A percentile compares a stretch with the other conserved stretches of the same genome.
Evolutionary conservation across 1,140 invertebrate genomes (phyloP).

Genomic region (Drosophila willistoni): DNA sequence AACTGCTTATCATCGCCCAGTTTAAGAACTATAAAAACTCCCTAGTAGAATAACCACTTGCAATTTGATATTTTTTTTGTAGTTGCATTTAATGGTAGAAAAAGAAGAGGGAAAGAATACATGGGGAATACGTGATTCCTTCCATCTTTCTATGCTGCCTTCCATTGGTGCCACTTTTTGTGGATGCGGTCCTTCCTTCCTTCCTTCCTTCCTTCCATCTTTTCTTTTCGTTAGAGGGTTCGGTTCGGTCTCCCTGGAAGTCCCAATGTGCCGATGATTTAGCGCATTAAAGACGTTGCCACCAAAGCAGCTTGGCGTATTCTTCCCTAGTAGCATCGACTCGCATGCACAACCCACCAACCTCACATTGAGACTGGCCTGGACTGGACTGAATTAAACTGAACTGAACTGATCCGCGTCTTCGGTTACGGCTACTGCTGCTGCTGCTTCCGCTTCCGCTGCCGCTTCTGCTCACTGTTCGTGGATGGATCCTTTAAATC

Average conservation of each 20-base stretch:
- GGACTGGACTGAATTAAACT: background rate
- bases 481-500: background rate
- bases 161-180: background rate
- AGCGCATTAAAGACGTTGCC: slow-evolving; percentile 11
- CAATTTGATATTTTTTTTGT: background rate
- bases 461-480: background rate
- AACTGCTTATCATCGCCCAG: no score
- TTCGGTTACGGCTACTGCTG: no score
- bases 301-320: background rate
- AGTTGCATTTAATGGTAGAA: background rate
- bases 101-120: background rate
- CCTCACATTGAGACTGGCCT: slow-evolving; percentile 1
- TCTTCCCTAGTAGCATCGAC: slow-evolving; percentile 1
- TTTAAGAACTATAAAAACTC: no score
- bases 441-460: no score
- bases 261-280: slow-evolving; percentile 3
- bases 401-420: background rate
- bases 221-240: background rate
- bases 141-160: background rate
- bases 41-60: no score
- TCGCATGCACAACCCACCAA: slow-evolving; percentile 5
- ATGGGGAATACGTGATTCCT: background rate
- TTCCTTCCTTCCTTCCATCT: no score
- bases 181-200: background rate
- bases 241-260: background rate